Evolutionary conservation across 2,797 vertebrate species (phyloP).

Genomic region (Mus minutoides): DNA sequence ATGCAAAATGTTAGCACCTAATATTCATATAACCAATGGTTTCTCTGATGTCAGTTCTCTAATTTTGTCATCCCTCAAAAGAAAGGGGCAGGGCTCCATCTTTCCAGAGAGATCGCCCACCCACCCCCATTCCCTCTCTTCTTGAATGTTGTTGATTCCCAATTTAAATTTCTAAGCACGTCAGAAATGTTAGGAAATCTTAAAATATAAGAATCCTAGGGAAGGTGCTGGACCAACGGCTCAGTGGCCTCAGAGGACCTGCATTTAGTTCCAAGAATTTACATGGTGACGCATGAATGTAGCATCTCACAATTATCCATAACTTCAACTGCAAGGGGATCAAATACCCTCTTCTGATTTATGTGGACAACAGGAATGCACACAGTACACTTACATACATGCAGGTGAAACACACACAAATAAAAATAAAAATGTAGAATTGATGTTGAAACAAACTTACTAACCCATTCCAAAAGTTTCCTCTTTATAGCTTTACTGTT

Average conservation of each 20-base stretch:
- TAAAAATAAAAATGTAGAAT: not conserved
- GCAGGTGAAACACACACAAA: not conserved
- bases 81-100: not conserved
- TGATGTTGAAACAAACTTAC: conserved; percentile 19
- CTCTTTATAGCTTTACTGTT: not conserved
- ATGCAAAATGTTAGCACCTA: not conserved
- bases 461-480: not conserved
- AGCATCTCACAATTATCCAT: not conserved
- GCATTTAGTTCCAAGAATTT: too few species aligned
- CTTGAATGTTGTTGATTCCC: not conserved
- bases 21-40: not conserved
- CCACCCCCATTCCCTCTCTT: accelerated
- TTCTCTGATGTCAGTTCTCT: not conserved
- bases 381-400: not conserved
- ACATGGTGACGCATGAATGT: not conserved
- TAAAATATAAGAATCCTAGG: not conserved
- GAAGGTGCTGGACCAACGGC: too few species aligned
- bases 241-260: not conserved
- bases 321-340: not conserved
- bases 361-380: not conserved
- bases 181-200: not conserved
- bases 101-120: not conserved
- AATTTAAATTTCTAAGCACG: conserved; percentile 26
- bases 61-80: not conserved
- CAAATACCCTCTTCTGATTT: not conserved